Conservation (phyloP, 2,113 vertebrate species). For the Chionis minor region DNA sequence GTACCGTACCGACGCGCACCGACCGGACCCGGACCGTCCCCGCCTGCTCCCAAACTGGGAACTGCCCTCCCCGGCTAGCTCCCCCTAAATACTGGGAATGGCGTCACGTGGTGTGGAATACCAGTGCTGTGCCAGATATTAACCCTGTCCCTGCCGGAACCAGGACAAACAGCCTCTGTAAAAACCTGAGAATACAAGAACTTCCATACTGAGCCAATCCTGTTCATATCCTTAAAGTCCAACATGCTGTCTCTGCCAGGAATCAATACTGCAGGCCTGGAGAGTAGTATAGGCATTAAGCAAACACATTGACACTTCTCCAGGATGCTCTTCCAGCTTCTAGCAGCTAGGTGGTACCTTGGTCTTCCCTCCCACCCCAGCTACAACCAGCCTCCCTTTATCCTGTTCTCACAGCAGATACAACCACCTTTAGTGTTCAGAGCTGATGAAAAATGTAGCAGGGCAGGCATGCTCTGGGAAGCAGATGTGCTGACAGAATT, state of each 20-base stretch:
- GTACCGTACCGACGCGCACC: too few species aligned
- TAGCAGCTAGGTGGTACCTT: background rate
- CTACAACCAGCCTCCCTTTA: background rate
- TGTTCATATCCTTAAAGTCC: background rate
- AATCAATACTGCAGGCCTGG: background rate
- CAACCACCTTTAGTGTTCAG: background rate
- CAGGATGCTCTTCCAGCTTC: background rate
- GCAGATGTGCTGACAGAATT: background rate
- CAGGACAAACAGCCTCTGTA: background rate
- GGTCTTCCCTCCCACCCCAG: too few species aligned
- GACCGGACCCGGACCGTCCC: too few species aligned
- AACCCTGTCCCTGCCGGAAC: too few species aligned
- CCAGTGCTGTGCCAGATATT: too few species aligned
- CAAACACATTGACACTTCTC: background rate
- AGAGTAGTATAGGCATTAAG: background rate
- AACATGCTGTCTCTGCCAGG: background rate
- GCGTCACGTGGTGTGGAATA: too few species aligned
- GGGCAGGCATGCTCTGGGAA: background rate
- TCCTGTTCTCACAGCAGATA: background rate
- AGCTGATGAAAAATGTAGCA: background rate
- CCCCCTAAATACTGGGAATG: too few species aligned
- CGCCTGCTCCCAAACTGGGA: too few species aligned
- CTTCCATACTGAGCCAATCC: background rate
- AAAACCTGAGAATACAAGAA: background rate
- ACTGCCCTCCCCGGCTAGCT: too few species aligned